Evolutionary conservation across 1,140 invertebrate species (phyloP), one percentile per base, ranked within the genome.

Genomic region (Leptinotarsa texana): DNA sequence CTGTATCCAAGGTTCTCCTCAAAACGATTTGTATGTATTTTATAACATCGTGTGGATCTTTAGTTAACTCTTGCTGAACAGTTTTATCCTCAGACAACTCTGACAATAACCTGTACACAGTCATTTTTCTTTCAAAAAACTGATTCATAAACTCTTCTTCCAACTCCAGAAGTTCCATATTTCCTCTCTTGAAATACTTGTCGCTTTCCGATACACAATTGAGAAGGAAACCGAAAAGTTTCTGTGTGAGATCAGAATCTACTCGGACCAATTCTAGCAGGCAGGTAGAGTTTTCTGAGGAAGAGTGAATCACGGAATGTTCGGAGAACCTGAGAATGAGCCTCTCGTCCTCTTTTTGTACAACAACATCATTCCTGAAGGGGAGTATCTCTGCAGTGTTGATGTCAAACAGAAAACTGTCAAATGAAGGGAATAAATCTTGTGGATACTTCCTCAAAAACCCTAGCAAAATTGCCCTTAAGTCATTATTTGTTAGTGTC

Each of bases 1-100:
- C 78, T 11, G 65, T 71, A 74, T 79, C 61, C 63, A 82, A 75
- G 4, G 69, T 74, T 42, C 75, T 80, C 72, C 80, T 66, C 17
- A 84, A 75, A 63, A 81, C 74, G 42, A 80, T 77, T 68, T 78
- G 71, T 51, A 85, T 78, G 71, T 82, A 83, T 61, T 77, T 62
- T 11, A 84, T 75, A 57, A 83, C 77, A 73, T 82, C 78, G 4
- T 74, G 67, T 76, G 87, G 84, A 76, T 82, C 77, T 51, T 85
- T 75, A 69, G 80, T 79, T 17, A 89, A 75, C 27, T 84, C 47
- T 24, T 81, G 51, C 68, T 84, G 82, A 62, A 87, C 83, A 74
- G 85, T 80, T 80, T 85, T 83, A 71, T 82, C 73, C 63, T 79
- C 80, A 4, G 85, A 75, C 67, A 88, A 78, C 51, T 79, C 74